Conservation (phyloP, 2,888 invertebrate species). For the Troglohyphantes excavatus region DNA sequence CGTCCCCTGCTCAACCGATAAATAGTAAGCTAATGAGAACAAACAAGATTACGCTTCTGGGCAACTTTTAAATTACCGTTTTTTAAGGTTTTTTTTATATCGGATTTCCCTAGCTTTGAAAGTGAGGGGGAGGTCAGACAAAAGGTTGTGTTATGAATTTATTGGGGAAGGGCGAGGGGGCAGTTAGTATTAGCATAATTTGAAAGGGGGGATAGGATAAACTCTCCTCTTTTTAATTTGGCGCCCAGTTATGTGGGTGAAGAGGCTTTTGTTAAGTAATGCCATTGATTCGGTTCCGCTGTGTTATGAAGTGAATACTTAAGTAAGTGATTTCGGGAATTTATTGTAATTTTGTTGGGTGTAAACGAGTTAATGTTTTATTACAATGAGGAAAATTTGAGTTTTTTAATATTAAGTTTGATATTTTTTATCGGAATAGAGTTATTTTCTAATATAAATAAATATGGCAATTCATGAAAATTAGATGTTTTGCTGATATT, state of each 20-base stretch:
- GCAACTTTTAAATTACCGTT: conserved; percentile 63
- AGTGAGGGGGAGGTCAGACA: conserved; percentile 28
- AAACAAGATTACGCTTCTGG: conserved; percentile 68
- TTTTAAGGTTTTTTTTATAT: conserved; percentile 6
- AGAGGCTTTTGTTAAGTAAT: conserved; percentile 35
- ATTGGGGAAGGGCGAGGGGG: conserved; percentile 58
- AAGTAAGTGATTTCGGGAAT: no score
- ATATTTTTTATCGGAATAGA: no score
- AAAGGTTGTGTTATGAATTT: conserved; percentile 64
- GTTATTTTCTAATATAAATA: no score
- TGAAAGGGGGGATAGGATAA: conserved; percentile 16
- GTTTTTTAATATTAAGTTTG: no score
- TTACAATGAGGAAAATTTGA: no score
- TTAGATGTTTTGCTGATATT: no score
- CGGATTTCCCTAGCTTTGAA: not conserved
- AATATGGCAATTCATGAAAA: no score
- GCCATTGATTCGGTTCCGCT: conserved; percentile 38
- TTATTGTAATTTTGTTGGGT: no score
- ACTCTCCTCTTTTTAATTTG: not conserved
- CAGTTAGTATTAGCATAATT: conserved; percentile 70
- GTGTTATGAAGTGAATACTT: conserved; percentile 4
- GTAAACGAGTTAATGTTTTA: no score
- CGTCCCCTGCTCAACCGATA: conserved; percentile 59
- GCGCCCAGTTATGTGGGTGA: not conserved
- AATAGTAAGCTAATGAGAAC: conserved; percentile 72